A percentile compares a stretch with the other conserved stretches of the same genome.
Conservation (phyloP, 1,140 invertebrate genomes). For the Apolygus lucorum region DNA sequence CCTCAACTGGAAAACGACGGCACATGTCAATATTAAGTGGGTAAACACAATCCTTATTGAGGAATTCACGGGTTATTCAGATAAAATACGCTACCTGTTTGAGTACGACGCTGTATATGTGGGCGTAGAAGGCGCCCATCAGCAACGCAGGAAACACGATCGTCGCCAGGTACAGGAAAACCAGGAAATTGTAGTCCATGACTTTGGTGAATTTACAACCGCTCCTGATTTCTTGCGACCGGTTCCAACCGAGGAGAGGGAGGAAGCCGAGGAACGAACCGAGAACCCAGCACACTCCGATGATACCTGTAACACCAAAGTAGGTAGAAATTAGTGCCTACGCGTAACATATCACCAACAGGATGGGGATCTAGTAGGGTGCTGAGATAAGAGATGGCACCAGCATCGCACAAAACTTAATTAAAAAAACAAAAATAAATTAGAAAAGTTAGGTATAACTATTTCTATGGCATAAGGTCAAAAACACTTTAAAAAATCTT, state of each 20-base stretch:
- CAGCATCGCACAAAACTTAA: no score
- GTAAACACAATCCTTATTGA: no score
- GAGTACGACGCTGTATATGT: conserved; percentile 78
- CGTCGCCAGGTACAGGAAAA: conserved; percentile 80
- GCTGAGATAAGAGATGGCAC: no score
- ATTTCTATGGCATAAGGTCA: no score
- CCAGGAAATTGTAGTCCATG: conserved; percentile 79
- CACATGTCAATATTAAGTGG: no score
- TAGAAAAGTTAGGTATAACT: no score
- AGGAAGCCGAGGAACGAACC: conserved; percentile 70
- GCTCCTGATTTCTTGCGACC: conserved; percentile 42
- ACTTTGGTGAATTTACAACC: conserved; percentile 71
- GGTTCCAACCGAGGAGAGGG: conserved; percentile 79
- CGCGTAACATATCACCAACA: no score
- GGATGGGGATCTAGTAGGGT: no score
- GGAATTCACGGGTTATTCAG: no score
- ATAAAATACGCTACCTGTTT: conserved; percentile 72
- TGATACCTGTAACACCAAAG: conserved; percentile 69
- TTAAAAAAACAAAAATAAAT: no score
- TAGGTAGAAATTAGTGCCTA: no score
- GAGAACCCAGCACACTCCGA: conserved; percentile 73
- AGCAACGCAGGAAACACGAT: conserved; percentile 77
- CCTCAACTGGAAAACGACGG: conserved; percentile 45
- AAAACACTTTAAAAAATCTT: no score
- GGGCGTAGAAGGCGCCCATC: conserved; percentile 74